Evolutionary conservation across 2,888 invertebrate species (phyloP), one percentile per base, ranked within the genome.

Genomic region (Agonopterix heracliana): DNA sequence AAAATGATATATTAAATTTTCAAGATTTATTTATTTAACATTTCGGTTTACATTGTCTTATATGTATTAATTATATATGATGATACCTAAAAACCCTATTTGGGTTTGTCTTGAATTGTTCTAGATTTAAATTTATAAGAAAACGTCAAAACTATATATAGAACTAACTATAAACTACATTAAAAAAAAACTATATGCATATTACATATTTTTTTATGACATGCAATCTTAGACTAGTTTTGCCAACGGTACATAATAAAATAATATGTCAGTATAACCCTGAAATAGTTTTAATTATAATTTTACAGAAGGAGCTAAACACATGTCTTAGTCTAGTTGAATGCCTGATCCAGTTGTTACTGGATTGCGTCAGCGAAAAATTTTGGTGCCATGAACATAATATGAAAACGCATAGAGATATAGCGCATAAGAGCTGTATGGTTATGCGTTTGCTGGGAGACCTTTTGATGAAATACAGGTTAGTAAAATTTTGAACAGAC

Each of bases 371-470:
- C 0, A 81, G 74, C 61, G 87, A 89, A 13, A 68, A 73, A 38
- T 89, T 92, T 54, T 93, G 93, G 92, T 71, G 78, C 38, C 53
- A 63, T 8, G 80, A 87, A 34, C 83, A 86, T 47, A 71, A 66
- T 40, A 78, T 81, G 44, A 82, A 86, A 62, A 80, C 78, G 1
- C 76, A 85, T 47, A 71, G 85, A 52, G 86, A 89, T 46, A 80
- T 90, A 50, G 75, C 89, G 11, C 89, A 89, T 53, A 89, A 89
- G 60, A 81, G 90, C 43, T 89, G 89, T 56, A 88, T 89, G 73
- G 72, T 85, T 8, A 86, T 93, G 71, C 78, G 90, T n/a, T 73
- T 90, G 55, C 68, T 91, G 53, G 92, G 92, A 10, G 92, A 91
- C 51, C 70, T 90, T 41, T 60, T 92, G 40, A 81, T 79, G 52